These are phyloP conservation scores for Alexandromys fortis DNA, from an alignment of 2,113 vertebrate genomes.

Conservation along the genomic window DNA sequence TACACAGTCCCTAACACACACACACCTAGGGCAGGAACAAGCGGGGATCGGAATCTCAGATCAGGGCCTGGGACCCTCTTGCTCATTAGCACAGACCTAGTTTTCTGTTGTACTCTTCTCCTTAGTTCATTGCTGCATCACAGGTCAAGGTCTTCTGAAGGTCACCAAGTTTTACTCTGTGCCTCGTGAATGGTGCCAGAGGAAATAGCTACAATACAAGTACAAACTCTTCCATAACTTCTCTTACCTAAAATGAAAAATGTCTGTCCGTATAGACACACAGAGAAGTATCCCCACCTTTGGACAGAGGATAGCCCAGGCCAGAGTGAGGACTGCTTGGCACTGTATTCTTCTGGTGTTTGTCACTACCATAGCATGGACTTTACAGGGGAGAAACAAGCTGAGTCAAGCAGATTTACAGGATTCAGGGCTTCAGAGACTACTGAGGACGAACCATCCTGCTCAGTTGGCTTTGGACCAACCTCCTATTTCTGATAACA, in stretches of 20 bases:
- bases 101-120: not conserved
- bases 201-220: not conserved
- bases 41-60: not conserved
- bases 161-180: not conserved
- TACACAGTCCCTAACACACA: not conserved
- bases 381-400: not conserved
- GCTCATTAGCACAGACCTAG: not conserved
- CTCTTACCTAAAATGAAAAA: not conserved
- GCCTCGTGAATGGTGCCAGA: not conserved
- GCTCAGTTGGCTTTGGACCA: not conserved
- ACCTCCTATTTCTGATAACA: not conserved
- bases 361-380: not conserved
- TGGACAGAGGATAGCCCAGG: not conserved
- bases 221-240: not conserved
- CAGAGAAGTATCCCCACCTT: not conserved
- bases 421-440: not conserved
- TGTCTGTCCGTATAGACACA: not conserved
- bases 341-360: not conserved
- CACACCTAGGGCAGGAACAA: not conserved
- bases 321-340: not conserved
- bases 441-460: not conserved
- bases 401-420: not conserved
- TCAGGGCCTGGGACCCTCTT: not conserved
- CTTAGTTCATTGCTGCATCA: not conserved
- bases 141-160: not conserved